Evolutionary conservation across 2,113 vertebrate species (phyloP).

Genomic region (Forbesichthys agassizii): DNA sequence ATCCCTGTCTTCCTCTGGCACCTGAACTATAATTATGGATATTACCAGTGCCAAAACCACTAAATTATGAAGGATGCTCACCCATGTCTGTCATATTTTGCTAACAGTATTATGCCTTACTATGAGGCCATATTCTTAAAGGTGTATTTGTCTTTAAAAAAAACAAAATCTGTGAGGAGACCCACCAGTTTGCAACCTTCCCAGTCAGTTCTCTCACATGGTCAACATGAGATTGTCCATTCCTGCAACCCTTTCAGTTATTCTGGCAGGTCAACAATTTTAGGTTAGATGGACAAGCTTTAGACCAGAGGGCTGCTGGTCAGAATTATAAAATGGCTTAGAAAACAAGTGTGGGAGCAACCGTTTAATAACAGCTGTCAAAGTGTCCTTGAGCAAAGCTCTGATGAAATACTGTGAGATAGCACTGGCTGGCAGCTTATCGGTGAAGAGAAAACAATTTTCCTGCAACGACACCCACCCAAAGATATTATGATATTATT

Average conservation of each 20-base stretch:
- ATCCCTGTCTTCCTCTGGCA: too few relatives aligned
- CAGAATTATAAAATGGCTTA: conserved; percentile 1
- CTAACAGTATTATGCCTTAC: too few relatives aligned
- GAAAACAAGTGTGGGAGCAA: not conserved
- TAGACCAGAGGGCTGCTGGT: not conserved
- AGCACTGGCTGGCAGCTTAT: too few relatives aligned
- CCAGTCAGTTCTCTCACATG: conserved; percentile 23
- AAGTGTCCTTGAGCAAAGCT: conserved; percentile 12
- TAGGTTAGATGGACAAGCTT: conserved; percentile 4
- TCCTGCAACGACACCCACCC: too few relatives aligned
- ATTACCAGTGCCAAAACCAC: too few relatives aligned
- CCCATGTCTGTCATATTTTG: too few relatives aligned
- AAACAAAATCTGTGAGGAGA: not conserved
- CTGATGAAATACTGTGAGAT: not conserved
- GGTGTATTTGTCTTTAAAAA: too few relatives aligned
- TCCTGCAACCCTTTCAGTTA: conserved; percentile 17
- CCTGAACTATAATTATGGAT: too few relatives aligned
- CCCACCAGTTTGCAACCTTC: conserved; percentile 43
- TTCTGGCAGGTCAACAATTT: not conserved
- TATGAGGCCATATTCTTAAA: too few relatives aligned
- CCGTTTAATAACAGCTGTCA: conserved; percentile 6
- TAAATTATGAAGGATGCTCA: too few relatives aligned
- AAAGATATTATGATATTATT: too few relatives aligned
- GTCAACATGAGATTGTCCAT: conserved; percentile 44
- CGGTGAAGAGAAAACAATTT: too few relatives aligned